These are phyloP conservation scores for Orthosia incerta DNA, from an alignment of 2,888 invertebrate species.

Conservation along the genomic window DNA sequence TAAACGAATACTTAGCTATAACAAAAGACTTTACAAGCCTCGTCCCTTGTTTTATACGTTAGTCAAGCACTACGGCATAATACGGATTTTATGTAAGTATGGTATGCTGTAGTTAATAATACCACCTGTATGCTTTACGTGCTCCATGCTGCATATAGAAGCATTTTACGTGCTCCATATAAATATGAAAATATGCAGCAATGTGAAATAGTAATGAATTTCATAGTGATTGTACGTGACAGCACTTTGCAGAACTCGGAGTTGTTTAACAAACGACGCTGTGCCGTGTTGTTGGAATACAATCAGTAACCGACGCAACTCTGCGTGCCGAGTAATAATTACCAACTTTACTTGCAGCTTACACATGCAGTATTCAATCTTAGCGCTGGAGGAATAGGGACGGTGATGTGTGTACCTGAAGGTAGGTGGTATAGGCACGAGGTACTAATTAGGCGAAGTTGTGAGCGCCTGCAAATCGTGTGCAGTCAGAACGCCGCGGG, in stretches of 20 bases:
- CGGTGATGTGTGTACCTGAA: neutral
- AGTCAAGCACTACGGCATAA: neutral
- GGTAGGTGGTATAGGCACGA: constrained; percentile 11
- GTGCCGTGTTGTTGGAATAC: constrained; percentile 24
- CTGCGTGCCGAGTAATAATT: constrained; percentile 34
- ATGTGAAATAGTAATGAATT: neutral
- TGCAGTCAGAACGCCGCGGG: constrained; percentile 21
- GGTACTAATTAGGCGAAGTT: constrained; percentile 53
- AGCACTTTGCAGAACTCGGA: constrained; percentile 21
- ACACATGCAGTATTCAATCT: neutral
- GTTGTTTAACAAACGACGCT: constrained; percentile 39
- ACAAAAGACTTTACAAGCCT: no score
- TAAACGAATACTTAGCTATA: no score
- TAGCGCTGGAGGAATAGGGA: neutral
- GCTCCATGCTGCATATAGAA: no score
- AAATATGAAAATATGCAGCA: neutral
- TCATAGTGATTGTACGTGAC: constrained; percentile 18
- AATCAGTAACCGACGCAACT: constrained; percentile 39
- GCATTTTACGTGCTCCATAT: neutral
- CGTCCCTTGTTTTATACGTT: no score
- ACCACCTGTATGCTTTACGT: neutral
- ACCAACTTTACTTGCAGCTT: constrained; percentile 6
- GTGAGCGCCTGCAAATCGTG: constrained; percentile 33
- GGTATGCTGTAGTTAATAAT: no score
- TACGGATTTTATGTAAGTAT: neutral